These are phyloP conservation scores for Acestrorhynchus altus DNA, from an alignment of 2,797 vertebrate genomes.

Conservation along the genomic window DNA sequence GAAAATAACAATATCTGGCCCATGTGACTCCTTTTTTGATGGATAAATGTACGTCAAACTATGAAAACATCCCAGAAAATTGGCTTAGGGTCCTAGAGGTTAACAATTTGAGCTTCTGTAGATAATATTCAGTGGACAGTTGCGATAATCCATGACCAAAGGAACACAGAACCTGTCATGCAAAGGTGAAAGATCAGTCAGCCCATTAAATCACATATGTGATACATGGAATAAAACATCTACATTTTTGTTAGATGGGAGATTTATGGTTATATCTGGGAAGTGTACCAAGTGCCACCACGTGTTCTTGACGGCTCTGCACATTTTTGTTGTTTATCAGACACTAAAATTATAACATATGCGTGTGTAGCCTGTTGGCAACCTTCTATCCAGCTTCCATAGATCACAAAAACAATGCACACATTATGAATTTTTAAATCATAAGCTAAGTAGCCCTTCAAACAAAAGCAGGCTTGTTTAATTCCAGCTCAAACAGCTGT, in stretches of 20 bases:
- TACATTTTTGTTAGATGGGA: background rate
- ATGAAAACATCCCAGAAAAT: no score
- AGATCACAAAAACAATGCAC: slow-evolving; percentile 37
- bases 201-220: background rate
- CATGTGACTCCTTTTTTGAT: no score
- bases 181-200: background rate
- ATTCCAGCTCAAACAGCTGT: slow-evolving; percentile 37
- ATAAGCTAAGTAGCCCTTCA: slow-evolving; percentile 41
- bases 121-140: no score
- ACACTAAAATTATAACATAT: slow-evolving; percentile 11
- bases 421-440: slow-evolving; percentile 35
- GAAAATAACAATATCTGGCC: no score
- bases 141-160: no score
- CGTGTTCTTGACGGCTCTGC: background rate
- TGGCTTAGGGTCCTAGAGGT: no score
- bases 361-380: slow-evolving; percentile 8
- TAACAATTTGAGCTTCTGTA: no score
- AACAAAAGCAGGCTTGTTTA: slow-evolving; percentile 46
- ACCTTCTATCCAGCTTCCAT: background rate
- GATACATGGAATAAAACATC: background rate
- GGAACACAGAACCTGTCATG: background rate
- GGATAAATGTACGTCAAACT: no score
- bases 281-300: slow-evolving; percentile 8
- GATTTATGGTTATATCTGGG: background rate
- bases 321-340: slow-evolving; percentile 8